Base-by-base conservation (phyloP, 2,888 invertebrate species). In the Pachycephus smyrnensis region DNA sequence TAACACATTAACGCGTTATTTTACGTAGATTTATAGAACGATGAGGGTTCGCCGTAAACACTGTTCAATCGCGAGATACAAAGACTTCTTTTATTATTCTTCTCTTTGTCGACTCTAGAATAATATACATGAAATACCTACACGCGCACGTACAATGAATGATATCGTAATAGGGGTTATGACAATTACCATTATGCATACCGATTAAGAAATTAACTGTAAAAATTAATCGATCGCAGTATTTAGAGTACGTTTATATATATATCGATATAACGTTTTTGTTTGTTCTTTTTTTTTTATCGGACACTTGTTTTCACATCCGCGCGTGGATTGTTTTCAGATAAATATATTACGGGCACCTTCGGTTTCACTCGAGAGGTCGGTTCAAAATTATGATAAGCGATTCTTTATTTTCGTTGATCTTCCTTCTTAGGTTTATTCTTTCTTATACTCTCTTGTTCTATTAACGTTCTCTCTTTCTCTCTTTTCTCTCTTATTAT, bases 121-220 rank as follows among this genome's bases (percentile, higher is more conserved):
- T 30, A 32, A 37, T 74, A 36, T 74, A 33, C 74, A 55, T 76
- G 75, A 76, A 76, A 76, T 73, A 77, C 77, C 69, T 79, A 80
- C 71, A 77, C 82, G 75, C 78, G 81, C 82, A 86, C 80, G 81
- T 84, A 86, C 82, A 84, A 82, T 84, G 80, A 86, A 84, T 85
- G 83, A 83, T 81, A 82, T 82, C 37, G 74, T 37, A 83, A 82
- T 86, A 83, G 80, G 80, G 80, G 79, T 82, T 82, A 84, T 83
- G 74, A 83, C 77, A 80, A 77, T 81, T 85, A 84, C 76, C 80
- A 83, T 81, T 81, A 80, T 71, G 12, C 12, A 71, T 71, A 71
- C 71, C 71, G 33, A 71, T 71, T 71, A 71, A 71, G 12, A 31
- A 71, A 71, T 31, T 71, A 71, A 33, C 71, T 71, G 71, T 71